Evolutionary conservation across 2,113 vertebrate genomes (phyloP).

Genomic region (Scortum barcoo): DNA sequence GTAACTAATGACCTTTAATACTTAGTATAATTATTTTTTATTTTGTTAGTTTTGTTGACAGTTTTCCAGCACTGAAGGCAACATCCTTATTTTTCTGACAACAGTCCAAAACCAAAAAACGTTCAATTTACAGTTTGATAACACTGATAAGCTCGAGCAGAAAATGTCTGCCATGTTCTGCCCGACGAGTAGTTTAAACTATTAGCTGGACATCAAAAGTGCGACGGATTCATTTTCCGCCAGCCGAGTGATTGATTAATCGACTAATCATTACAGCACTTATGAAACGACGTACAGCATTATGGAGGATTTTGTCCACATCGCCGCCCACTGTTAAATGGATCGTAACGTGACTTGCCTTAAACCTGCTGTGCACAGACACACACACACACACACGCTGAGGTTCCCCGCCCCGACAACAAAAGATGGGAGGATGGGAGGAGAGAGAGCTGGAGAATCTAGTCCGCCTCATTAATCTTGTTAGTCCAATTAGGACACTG

Average conservation of each 20-base stretch:
- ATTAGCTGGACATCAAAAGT: not conserved
- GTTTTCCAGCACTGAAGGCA: too few relatives aligned
- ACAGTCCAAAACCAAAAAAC: not conserved
- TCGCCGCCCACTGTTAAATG: constrained; percentile 27
- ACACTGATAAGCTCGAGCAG: not conserved
- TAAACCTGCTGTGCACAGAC: constrained; percentile 40
- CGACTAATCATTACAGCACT: not conserved
- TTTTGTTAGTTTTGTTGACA: not conserved
- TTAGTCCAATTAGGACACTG: constrained; percentile 80
- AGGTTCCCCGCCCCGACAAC: constrained; percentile 33
- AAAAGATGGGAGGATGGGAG: constrained; percentile 46
- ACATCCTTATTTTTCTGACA: too few relatives aligned
- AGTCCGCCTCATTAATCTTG: constrained; percentile 80
- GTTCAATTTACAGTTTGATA: not conserved
- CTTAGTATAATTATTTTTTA: too few relatives aligned
- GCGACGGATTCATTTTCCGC: constrained; percentile 9
- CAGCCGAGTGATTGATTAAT: constrained; percentile 20
- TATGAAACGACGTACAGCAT: constrained; percentile 13
- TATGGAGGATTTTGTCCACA: constrained; percentile 16
- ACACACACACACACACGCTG: constrained; percentile 8
- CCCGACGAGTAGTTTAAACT: not conserved
- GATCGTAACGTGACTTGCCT: constrained; percentile 56
- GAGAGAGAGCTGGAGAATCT: constrained; percentile 66
- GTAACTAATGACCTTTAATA: not conserved
- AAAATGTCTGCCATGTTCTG: not conserved